Base-by-base conservation (phyloP, 2,797 vertebrate species). In the Chelon auratus region DNA sequence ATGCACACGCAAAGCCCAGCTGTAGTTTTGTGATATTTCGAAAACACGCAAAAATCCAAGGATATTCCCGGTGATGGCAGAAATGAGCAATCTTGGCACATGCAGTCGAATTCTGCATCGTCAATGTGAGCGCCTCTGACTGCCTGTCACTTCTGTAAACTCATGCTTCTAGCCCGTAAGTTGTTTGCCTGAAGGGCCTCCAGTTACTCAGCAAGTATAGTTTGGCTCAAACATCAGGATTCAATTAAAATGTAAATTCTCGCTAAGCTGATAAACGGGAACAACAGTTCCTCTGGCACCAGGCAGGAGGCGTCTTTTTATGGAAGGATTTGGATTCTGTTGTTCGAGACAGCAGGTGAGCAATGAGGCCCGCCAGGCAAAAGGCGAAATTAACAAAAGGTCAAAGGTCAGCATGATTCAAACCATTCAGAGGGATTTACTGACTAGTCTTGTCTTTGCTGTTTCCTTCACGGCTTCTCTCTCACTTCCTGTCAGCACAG, bases 191-290 rank as follows among this genome's bases (percentile, higher is more conserved):
- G 72, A 83, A 77, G 75, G 72, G 63, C 69, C 81, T 83, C 86
- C 74, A 85, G 79, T 88, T 79, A 81, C 81, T 83, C 74, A 80
- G 85, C 81, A 83, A 78, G 82, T 80, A 75, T 64, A 80, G 84
- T 83, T 84, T 81, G 82, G 79, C 86, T 83, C 75, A 78, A 83
- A 87, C 84, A 84, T 85, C 82, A 71, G 74, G 81, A 93, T 92
- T 93, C 89, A 92, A 93, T 94, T 93, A 90, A 93, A 93, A 93
- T 91, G 92, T 87, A 92, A 93, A 93, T 92, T 90, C 70, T 65
- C 30, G 11, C 83, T 82, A 87, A 90, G 88, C 87, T 83, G 90
- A 92, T 92, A 90, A 89, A 90, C 18, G 47, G 75, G 68, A 86
- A 87, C 87, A 87, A 87, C 85, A 67, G 70, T 86, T 87, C 75